Evolutionary conservation across 2,888 invertebrate species (phyloP).

Genomic region (Drosophila suboccidentalis): DNA sequence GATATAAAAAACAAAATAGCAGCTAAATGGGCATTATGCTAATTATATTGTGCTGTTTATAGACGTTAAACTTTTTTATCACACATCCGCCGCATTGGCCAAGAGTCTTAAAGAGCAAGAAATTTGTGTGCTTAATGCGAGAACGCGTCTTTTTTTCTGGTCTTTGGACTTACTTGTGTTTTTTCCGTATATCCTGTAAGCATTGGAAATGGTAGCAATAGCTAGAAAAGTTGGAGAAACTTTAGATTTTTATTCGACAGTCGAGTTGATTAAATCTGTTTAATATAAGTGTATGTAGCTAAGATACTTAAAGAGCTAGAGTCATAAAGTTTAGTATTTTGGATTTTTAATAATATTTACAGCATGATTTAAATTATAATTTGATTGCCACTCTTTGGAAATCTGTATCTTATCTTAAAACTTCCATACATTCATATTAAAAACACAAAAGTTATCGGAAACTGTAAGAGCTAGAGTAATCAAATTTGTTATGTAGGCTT

Average conservation of each 20-base stretch:
- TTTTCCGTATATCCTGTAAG: not conserved
- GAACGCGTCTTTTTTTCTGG: not conserved
- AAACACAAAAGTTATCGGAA: too few species aligned
- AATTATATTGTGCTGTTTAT: constrained; percentile 63
- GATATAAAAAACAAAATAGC: constrained; percentile 25
- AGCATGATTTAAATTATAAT: not conserved
- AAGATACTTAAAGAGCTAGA: not conserved
- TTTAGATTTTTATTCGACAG: not conserved
- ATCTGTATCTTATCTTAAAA: not conserved
- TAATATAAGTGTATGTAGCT: not conserved
- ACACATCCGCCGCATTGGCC: constrained; percentile 30
- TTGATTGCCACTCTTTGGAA: not conserved
- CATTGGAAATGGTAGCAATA: not conserved
- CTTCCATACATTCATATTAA: too few species aligned
- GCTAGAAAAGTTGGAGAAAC: not conserved
- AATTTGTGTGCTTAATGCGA: not conserved
- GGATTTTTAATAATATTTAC: not conserved
- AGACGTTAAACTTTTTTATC: constrained; percentile 33
- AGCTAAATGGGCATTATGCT: constrained; percentile 52
- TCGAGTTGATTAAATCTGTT: not conserved
- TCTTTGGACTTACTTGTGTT: not conserved
- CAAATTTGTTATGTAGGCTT: too few species aligned
- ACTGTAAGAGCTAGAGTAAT: not conserved
- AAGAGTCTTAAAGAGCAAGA: not conserved
- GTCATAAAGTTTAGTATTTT: not conserved